Evolutionary conservation across 1,140 invertebrate genomes (phyloP).

Genomic region (Uloborus diversus): DNA sequence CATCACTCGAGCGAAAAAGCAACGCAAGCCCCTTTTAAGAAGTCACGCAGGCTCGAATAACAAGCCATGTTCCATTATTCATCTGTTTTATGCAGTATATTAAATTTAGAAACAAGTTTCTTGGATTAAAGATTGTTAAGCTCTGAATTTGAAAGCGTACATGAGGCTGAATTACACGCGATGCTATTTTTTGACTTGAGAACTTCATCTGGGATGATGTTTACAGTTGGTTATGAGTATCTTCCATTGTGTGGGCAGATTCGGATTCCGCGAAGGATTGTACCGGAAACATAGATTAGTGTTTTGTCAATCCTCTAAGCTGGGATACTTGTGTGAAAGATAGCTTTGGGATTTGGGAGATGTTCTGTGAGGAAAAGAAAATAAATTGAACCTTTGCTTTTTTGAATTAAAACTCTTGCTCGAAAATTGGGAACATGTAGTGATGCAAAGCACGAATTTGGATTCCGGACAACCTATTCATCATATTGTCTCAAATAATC

Average conservation of each 20-base stretch:
- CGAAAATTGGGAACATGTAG: no score
- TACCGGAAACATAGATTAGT: constrained; percentile 51
- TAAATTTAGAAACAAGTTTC: constrained; percentile 56
- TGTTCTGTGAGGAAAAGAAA: background rate
- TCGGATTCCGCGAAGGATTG: constrained; percentile 2
- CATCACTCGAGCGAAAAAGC: constrained; percentile 47
- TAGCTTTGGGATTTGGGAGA: constrained; percentile 16
- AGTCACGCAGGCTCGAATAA: constrained; percentile 52
- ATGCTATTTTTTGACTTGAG: constrained; percentile 28
- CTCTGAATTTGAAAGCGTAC: constrained; percentile 43
- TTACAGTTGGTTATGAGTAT: constrained; percentile 26
- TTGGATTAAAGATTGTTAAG: constrained; percentile 52
- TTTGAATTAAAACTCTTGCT: background rate
- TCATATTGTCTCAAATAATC: no score
- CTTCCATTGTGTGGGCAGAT: constrained; percentile 43
- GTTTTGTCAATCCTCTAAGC: constrained; percentile 30
- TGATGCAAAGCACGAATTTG: no score
- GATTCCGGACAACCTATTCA: no score
- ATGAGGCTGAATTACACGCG: constrained; percentile 48
- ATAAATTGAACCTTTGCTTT: constrained; percentile 21
- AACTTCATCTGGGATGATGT: constrained; percentile 32
- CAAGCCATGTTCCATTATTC: constrained; percentile 55
- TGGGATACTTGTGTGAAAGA: constrained; percentile 8
- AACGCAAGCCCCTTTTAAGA: constrained; percentile 47
- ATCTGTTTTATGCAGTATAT: constrained; percentile 55